Percentiles rank a stretch among this genome's conserved stretches.
These are phyloP conservation scores for Drosophila histrio DNA, from an alignment of 2,888 invertebrate species.

Conservation along the genomic window DNA sequence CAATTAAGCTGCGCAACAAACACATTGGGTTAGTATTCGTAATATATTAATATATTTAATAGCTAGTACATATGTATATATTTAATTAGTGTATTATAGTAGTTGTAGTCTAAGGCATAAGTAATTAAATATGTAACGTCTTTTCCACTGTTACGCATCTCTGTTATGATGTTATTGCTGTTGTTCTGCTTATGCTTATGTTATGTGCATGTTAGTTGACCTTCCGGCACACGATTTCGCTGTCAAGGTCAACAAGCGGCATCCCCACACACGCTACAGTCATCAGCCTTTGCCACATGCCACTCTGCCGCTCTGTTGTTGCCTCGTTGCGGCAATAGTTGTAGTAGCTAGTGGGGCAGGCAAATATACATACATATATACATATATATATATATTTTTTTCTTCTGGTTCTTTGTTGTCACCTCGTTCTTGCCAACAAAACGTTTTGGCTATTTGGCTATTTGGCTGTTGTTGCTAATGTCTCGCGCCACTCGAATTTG, in stretches of 20 bases:
- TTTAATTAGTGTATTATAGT: too few species aligned
- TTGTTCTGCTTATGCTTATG: slow-evolving; percentile 6
- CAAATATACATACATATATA: too few species aligned
- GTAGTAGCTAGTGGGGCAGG: neutral
- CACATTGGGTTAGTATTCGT: slow-evolving; percentile 88
- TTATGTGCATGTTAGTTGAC: slow-evolving; percentile 40
- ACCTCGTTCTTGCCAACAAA: slow-evolving; percentile 3
- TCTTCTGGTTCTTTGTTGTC: slow-evolving; percentile 7
- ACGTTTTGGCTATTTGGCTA: slow-evolving; percentile 15
- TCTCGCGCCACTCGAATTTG: slow-evolving; percentile 7
- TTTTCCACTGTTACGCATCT: neutral
- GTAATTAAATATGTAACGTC: neutral
- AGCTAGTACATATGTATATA: too few species aligned
- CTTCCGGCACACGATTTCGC: slow-evolving; percentile 61
- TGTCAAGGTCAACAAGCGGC: slow-evolving; percentile 81
- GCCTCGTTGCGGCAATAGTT: neutral
- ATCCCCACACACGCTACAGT: slow-evolving; percentile 56
- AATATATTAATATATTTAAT: neutral
- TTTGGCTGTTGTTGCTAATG: neutral
- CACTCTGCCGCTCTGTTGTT: slow-evolving; percentile 2
- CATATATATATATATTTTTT: too few species aligned
- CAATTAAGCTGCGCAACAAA: slow-evolving; percentile 91
- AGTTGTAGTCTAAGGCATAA: too few species aligned
- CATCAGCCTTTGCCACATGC: slow-evolving; percentile 28
- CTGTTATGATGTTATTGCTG: neutral